Base-by-base conservation (phyloP, 2,888 invertebrate genomes). In the Sphaeridia pumilis region DNA sequence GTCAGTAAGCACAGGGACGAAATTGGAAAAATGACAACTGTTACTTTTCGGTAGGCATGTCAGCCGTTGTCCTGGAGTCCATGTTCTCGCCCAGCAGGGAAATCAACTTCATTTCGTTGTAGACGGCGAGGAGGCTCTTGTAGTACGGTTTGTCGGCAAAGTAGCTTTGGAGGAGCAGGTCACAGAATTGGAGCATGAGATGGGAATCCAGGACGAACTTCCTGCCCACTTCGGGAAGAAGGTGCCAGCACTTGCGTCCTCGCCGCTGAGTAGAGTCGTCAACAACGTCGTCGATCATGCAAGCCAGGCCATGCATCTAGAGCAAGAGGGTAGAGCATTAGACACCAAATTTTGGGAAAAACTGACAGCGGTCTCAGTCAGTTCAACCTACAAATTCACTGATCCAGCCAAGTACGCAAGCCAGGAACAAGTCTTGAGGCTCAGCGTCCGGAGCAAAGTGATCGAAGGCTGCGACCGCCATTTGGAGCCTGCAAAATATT, bases 231-330 rank as follows among this genome's bases (percentile, higher is more conserved):
- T 54, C 42, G 22, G 66, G 60, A 12, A 86, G 79, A 52, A 79
- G 79, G 0, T 84, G 79, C 98, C 98, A 99, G 71, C 94, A 93
- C 0, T 83, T 83, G 56, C 82, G 80, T 2, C 93, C 93, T 55
- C 97, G 78, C 27, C 98, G 78, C 52, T 81, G 83, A 59, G 78
- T 74, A 1, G 88, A 82, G 21, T 77, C 74, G 69, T 97, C 95
- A 83, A 94, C 87, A 24, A 98, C 80, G 70, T 98, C 98, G 71
- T 92, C 94, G 22, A 80, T 71, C 2, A 97, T 76, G 28, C n/a
- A n/a, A n/a, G n/a, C n/a, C n/a, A n/a, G n/a, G n/a, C n/a, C n/a
- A n/a, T n/a, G n/a, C n/a, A n/a, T n/a, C n/a, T n/a, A n/a, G n/a
- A n/a, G n/a, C n/a, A n/a, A n/a, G n/a, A n/a, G n/a, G n/a, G n/a